Evolutionary conservation across 2,113 vertebrate species (phyloP).

Genomic region (Dolichotis patagonum): DNA sequence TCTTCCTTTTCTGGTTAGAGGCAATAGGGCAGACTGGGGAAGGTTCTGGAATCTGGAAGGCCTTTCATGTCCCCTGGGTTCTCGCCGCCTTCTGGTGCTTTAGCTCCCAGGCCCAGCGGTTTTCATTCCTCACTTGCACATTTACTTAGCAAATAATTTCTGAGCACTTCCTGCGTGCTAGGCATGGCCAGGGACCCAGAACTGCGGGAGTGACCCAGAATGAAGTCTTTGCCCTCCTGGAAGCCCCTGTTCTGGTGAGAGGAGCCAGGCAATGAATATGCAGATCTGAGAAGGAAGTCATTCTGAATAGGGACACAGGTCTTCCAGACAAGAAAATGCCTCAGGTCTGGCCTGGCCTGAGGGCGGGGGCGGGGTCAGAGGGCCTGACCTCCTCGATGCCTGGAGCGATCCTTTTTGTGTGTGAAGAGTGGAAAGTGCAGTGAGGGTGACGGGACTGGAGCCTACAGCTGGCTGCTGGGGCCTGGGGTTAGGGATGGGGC

Average conservation of each 20-base stretch:
- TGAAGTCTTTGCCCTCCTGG: not conserved
- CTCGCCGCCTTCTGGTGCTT: not conserved
- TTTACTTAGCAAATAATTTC: constrained; percentile 41
- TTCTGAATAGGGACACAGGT: not conserved
- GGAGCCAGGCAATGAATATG: not conserved
- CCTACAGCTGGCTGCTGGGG: not conserved
- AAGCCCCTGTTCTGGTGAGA: not conserved
- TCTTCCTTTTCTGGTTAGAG: not conserved
- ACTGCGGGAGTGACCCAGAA: not conserved
- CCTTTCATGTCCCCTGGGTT: not conserved
- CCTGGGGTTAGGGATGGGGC: not conserved
- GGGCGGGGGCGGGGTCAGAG: not conserved
- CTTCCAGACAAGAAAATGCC: not conserved
- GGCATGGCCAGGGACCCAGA: not conserved
- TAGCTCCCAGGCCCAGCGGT: not conserved
- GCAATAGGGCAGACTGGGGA: not conserved
- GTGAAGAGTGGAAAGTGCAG: not conserved
- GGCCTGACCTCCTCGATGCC: not conserved
- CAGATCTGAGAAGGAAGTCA: not conserved
- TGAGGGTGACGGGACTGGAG: not conserved
- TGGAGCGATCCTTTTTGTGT: not conserved
- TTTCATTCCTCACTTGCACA: not conserved
- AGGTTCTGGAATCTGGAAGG: constrained; percentile 58
- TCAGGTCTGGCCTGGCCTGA: not conserved
- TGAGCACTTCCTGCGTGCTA: not conserved